Conservation (phyloP, 1,140 invertebrate species). For the Nixonia krombeini region DNA sequence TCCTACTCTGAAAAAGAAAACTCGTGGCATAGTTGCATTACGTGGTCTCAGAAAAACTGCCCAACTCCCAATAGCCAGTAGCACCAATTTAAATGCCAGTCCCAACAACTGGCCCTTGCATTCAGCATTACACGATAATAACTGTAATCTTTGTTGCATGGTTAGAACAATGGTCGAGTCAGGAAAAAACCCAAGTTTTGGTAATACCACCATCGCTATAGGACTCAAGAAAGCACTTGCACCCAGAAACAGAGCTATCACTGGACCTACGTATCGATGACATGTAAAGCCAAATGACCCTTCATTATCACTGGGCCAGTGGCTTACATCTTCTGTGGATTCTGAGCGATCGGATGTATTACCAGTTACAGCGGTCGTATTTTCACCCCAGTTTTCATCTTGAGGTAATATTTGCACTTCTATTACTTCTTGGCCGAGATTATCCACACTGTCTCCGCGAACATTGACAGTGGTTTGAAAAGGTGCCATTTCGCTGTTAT, state of each 20-base stretch:
- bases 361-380: constrained; percentile 96
- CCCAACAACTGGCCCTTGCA: constrained; percentile 92
- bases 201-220: constrained; percentile 93
- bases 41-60: constrained; percentile 84
- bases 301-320: constrained; percentile 83
- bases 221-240: constrained; percentile 91
- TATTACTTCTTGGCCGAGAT: constrained; percentile 83
- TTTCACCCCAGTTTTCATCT: constrained; percentile 99
- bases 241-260: constrained; percentile 83
- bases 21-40: constrained; percentile 91
- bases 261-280: constrained; percentile 84
- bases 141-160: constrained; percentile 73
- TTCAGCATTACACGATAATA: constrained; percentile 84
- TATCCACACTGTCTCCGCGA: constrained; percentile 77
- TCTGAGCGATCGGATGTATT: constrained; percentile 96
- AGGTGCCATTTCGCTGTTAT: constrained; percentile 76
- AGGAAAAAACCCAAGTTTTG: constrained; percentile 87
- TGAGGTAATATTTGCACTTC: constrained; percentile 94
- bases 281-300: constrained; percentile 81
- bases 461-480: constrained; percentile 86
- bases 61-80: constrained; percentile 94
- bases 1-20: constrained; percentile 91
- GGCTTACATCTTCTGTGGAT: constrained; percentile 90
- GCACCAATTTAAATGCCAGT: constrained; percentile 91
- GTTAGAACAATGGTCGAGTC: constrained; percentile 70